Conservation (phyloP, 2,113 vertebrate species). For the Amazona vittata region DNA sequence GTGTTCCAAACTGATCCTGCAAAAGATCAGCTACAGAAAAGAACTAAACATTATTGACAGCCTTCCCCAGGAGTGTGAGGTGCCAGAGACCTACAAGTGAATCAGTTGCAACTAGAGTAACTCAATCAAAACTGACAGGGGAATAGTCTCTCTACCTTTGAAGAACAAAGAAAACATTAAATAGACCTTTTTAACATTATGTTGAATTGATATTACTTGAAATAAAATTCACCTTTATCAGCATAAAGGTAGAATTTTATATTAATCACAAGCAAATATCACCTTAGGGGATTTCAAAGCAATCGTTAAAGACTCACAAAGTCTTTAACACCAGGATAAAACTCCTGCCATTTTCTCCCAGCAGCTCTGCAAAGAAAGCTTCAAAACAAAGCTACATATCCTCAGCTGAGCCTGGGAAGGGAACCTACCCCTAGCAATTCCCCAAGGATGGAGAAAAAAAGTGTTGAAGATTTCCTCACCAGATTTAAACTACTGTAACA, state of each 20-base stretch:
- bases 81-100: not conserved
- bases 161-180: not conserved
- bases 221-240: not conserved
- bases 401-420: not conserved
- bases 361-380: not conserved
- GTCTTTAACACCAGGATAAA: not conserved
- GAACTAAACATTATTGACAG: not conserved
- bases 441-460: not conserved
- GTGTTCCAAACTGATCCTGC: not conserved
- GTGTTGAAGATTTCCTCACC: not conserved
- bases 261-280: not conserved
- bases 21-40: not conserved
- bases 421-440: not conserved
- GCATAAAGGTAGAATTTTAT: not conserved
- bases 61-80: not conserved
- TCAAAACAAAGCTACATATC: not conserved
- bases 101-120: not conserved
- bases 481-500: not conserved
- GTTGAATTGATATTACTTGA: not conserved
- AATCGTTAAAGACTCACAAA: not conserved
- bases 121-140: not conserved
- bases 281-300: not conserved
- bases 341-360: not conserved
- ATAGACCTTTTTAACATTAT: not conserved
- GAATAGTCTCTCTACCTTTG: not conserved